A percentile compares a stretch with the other conserved stretches of the same genome.
Conservation (phyloP, 2,797 vertebrate species). For the Leptodactylus fallax region DNA sequence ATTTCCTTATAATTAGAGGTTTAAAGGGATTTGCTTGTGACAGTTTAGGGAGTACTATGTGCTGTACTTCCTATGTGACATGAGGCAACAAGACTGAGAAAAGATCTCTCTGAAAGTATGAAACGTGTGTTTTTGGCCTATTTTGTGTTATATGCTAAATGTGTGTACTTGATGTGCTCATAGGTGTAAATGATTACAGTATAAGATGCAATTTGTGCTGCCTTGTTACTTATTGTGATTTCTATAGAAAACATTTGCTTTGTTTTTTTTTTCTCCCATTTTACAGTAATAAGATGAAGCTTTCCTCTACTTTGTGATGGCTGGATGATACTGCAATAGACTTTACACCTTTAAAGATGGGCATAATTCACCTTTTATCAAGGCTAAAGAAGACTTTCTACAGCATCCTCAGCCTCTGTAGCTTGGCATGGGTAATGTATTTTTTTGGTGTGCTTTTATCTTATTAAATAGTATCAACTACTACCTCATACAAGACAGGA, state of each 20-base stretch:
- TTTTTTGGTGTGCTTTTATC: neutral
- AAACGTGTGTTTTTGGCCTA: neutral
- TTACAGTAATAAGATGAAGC: conserved; percentile 7
- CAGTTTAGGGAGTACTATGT: neutral
- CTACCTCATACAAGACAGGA: neutral
- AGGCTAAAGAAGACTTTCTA: conserved; percentile 39
- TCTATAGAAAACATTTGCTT: neutral
- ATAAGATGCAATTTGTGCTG: neutral
- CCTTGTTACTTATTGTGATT: neutral
- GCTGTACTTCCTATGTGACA: neutral
- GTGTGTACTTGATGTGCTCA: no score
- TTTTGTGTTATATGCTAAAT: neutral
- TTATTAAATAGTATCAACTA: neutral
- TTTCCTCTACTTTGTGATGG: neutral
- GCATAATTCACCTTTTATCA: conserved; percentile 13
- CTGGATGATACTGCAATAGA: neutral
- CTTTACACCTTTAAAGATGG: conserved; percentile 25
- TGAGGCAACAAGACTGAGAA: neutral
- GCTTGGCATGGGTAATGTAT: conserved; percentile 51
- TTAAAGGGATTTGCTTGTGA: conserved; percentile 17
- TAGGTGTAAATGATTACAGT: neutral
- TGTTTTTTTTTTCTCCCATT: neutral
- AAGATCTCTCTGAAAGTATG: neutral
- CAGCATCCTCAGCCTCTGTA: conserved; percentile 55
- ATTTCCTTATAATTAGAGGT: conserved; percentile 23